Percentiles rank a stretch among this genome's conserved stretches.
Evolutionary conservation across 2,797 vertebrate genomes (phyloP).

Genomic region (Heliangelus exortis): DNA sequence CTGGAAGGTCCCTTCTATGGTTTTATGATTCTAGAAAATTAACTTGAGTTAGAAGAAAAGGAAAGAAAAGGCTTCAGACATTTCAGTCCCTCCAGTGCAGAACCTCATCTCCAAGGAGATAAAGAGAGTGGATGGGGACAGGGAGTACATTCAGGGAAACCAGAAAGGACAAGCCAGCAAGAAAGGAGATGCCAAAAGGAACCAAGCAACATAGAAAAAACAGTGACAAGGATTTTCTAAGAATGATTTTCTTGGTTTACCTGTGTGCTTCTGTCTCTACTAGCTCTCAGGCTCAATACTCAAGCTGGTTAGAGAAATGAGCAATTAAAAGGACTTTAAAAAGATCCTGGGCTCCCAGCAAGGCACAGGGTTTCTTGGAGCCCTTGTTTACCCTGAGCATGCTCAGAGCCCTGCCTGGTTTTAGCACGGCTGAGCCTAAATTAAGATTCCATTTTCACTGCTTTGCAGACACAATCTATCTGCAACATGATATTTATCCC

Average conservation of each 20-base stretch:
- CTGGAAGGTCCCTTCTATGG: too few relatives aligned
- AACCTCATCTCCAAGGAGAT: neutral
- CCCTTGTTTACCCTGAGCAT: neutral
- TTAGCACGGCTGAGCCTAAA: neutral
- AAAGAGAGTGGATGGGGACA: neutral
- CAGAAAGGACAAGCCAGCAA: neutral
- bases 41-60: neutral
- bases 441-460: constrained; percentile 51
- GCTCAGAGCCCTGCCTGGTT: neutral
- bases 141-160: neutral
- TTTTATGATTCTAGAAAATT: neutral
- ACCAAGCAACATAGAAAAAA: neutral
- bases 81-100: neutral
- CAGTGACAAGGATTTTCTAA: neutral
- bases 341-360: too few relatives aligned
- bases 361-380: neutral
- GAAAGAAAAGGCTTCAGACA: neutral
- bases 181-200: neutral
- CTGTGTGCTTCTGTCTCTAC: neutral
- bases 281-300: neutral
- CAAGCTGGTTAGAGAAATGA: neutral
- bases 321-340: neutral
- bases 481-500: constrained; percentile 33
- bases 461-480: neutral
- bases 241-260: neutral